Evolutionary conservation across 2,113 vertebrate genomes (phyloP), one percentile per base, ranked within the genome.

Genomic region (Sebastes schlegelii): DNA sequence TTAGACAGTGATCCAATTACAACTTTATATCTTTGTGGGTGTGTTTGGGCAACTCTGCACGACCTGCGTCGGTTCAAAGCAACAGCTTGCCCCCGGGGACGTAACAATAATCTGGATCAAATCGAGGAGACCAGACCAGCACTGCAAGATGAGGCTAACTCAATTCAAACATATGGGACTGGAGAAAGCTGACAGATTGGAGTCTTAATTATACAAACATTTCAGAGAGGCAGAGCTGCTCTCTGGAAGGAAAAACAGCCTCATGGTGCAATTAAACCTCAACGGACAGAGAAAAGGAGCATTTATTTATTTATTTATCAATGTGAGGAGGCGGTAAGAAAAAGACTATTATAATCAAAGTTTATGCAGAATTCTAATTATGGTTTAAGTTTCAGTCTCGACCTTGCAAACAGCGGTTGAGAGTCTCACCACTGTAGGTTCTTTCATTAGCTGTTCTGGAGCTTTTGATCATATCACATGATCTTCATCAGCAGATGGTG

Each of bases 181-280:
- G 46, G 13, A 69, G 71, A 57, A 82, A 40, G 77, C 48, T 76
- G 80, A 87, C 90, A 86, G 81, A 91, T 81, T 82, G 85, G 76
- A 90, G 74, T 77, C 68, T 78, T 90, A 85, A 89, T 89, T 86
- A 86, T 71, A 84, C 76, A 83, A 88, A 8, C 62, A 65, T 75
- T 82, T 82, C 49, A 82, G 16, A 23, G 16, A 82, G 48, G 68
- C 74, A 77, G 61, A 19, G 79, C 45, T 21, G 52, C 66, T 79
- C n/a, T 45, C 46, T 78, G 54, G 60, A 46, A 71, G 19, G 21
- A 76, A 85, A 85, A 88, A 79, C 52, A 81, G 45, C 55, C 23
- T 68, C 58, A 40, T 63, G 43, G 75, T 74, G 66, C 86, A 80
- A 84, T 86, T 76, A 87, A 76, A 83, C 66, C 58, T 70, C 49